Base-by-base conservation (phyloP, 2,888 invertebrate genomes). In the Lasioglossum leucozonium region DNA sequence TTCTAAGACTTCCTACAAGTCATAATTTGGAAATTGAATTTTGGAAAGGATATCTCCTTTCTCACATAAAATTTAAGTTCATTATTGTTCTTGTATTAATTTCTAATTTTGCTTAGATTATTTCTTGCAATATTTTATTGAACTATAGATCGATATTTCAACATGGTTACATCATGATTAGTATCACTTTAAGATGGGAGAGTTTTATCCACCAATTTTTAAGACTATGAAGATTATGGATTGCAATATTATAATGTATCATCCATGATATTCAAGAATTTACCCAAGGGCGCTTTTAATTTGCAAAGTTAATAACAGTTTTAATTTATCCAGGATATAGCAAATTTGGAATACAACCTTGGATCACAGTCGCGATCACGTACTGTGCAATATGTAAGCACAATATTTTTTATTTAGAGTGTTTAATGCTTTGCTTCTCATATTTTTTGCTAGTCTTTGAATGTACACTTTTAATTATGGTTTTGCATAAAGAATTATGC, bases 311-410 rank as follows among this genome's bases (percentile, higher is more conserved):
- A 85, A 87, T 83, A 74, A 81, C 71, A 82, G 81, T 79, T 87
- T 85, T 86, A n/a, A 77, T 85, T 71, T 40, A 80, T 42, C 69
- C 75, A 89, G 90, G 89, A 86, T 81, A 55, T 85, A 86, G 51
- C 75, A 76, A 37, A 40, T 82, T 79, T 69, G 84, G 86, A 85
- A 83, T 84, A 80, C 87, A 84, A 87, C 87, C 87, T 75, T 85
- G 90, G 89, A 90, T 89, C 78, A 82, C 77, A 82, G 76, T 83
- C 72, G 89, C 87, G 80, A 88, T 88, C 82, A 76, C 79, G 75
- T 82, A 81, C 78, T 85, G 84, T 77, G 80, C 82, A 47, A 88
- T 84, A 81, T 71, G 91, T 90, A 91, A 92, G 91, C 84, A 86
- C 82, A 84, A 79, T 34, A 77, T 86, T 86, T 85, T 81, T 79